Evolutionary conservation across 2,797 vertebrate genomes (phyloP).

Genomic region (Micrastur ruficollis): DNA sequence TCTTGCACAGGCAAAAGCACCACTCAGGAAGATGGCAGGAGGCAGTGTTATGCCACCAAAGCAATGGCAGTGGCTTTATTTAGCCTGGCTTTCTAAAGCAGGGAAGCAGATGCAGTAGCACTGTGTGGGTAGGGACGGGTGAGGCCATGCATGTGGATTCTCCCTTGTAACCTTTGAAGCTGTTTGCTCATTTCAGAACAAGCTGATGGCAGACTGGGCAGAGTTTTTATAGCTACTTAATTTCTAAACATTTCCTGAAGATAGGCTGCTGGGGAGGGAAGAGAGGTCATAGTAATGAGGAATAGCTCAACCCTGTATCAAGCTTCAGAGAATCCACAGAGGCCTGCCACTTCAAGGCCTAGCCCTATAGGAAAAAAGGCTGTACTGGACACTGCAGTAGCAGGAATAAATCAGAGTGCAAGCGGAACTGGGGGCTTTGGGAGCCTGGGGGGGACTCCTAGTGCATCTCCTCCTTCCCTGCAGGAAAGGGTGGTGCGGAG

Average conservation of each 20-base stretch:
- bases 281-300: background rate
- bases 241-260: background rate
- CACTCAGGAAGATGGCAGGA: rapidly evolving
- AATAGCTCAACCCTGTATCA: background rate
- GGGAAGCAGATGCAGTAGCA: background rate
- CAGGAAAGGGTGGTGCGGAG: background rate
- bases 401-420: background rate
- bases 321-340: background rate
- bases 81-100: background rate
- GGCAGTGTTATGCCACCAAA: background rate
- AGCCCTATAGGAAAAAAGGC: background rate
- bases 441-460: background rate
- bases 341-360: background rate
- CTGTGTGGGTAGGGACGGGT: background rate
- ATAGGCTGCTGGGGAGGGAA: background rate
- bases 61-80: background rate
- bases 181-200: background rate
- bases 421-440: background rate
- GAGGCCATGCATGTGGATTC: background rate
- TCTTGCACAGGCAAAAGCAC: background rate
- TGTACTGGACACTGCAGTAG: background rate
- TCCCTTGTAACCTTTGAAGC: background rate
- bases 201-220: background rate
- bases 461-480: background rate
- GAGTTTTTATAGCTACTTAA: background rate